Conservation (phyloP, 2,888 invertebrate genomes). For the Micropterix aruncella region DNA sequence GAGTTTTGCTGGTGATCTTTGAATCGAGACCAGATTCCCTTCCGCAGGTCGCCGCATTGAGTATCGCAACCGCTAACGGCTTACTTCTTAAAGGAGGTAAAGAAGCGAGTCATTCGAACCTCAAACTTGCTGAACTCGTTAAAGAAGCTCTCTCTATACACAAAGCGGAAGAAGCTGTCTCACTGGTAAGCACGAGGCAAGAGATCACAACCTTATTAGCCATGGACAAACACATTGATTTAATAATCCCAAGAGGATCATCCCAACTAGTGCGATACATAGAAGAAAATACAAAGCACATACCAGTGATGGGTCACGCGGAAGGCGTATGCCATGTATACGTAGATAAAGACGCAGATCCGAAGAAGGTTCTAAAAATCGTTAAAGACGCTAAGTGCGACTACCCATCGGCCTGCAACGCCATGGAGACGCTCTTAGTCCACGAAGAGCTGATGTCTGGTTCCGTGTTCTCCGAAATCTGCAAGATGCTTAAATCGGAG, state of each 20-base stretch:
- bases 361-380: constrained; percentile 61
- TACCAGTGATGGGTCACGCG: constrained; percentile 85
- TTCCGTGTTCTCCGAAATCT: constrained; percentile 63
- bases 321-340: constrained; percentile 90
- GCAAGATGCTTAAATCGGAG: constrained; percentile 68
- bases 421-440: constrained; percentile 81
- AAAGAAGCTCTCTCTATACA: constrained; percentile 64
- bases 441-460: constrained; percentile 57
- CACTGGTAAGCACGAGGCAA: constrained; percentile 76
- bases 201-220: constrained; percentile 77
- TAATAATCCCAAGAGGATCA: constrained; percentile 84
- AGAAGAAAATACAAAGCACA: constrained; percentile 63
- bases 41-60: constrained; percentile 79
- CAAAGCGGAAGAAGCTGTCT: constrained; percentile 63
- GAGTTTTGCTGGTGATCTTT: constrained; percentile 82
- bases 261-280: constrained; percentile 67
- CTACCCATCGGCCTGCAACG: constrained; percentile 89
- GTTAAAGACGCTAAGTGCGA: constrained; percentile 83
- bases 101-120: constrained; percentile 76
- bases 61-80: constrained; percentile 84
- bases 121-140: constrained; percentile 67
- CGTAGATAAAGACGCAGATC: constrained; percentile 68
- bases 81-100: constrained; percentile 82
- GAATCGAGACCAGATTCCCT: constrained; percentile 85
- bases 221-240: constrained; percentile 77